Evolutionary conservation across 1,140 invertebrate genomes (phyloP), one percentile per base, ranked within the genome.

Genomic region (Drosophila micromelanica): DNA sequence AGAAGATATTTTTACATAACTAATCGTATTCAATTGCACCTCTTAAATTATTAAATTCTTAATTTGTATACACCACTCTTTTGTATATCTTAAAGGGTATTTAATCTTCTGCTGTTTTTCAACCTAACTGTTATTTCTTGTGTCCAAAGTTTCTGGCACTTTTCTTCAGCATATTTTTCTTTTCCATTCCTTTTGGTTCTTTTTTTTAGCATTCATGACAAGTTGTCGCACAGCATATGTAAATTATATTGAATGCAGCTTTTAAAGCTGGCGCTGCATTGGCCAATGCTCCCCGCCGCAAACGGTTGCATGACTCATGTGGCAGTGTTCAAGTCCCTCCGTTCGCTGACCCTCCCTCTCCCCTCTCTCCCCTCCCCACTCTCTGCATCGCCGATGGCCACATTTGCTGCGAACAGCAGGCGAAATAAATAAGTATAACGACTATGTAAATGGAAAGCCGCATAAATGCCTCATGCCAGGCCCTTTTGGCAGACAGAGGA

Each of bases 361-460:
- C 48, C n/a, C n/a, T n/a, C n/a, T n/a, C n/a, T n/a, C n/a, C n/a
- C n/a, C n/a, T n/a, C n/a, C n/a, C n/a, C n/a, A n/a, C 43, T 32
- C 30, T 20, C 20, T 2, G 20, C 20, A 20, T 20, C 20, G 7
- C 15, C 60, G 37, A n/a, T 46, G 2, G n/a, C 37, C 15, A 42
- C 15, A 49, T 35, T 23, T 55, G 52, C 27, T 30, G 42, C 11
- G 13, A 59, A 30, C 59, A 55, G 60, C 68, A 27, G 64, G 45
- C 55, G 52, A 86, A 79, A 87, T 65, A 87, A 86, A 87, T 70
- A 77, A 67, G 78, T 76, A 78, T 73, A 60, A 68, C 70, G 70
- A 77, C 65, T 82, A 85, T 86, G 84, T 82, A 87, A 89, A 89
- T 87, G 84, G 73, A 87, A 87, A 87, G 84, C 82, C 82, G 69